Evolutionary conservation across 2,888 invertebrate species (phyloP).

Genomic region (Brenthis daphne): DNA sequence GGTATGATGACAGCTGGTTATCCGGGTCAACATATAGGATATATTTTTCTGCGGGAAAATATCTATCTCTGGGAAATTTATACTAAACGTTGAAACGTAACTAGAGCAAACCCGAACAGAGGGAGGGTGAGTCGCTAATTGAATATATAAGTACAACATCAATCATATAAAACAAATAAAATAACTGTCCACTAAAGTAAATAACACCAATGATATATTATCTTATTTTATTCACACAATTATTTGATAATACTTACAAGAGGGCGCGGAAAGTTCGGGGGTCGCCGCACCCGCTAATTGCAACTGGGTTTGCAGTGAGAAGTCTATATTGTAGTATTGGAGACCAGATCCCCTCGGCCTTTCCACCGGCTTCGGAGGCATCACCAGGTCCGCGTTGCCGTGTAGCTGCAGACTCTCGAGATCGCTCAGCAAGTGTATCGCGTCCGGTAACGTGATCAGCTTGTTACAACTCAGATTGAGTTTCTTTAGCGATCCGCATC

Average conservation of each 20-base stretch:
- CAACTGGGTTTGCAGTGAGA: slow-evolving; percentile 97
- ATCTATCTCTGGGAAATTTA: too few relatives aligned
- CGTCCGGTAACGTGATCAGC: slow-evolving; percentile 97
- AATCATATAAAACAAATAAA: too few relatives aligned
- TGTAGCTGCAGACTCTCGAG: slow-evolving; percentile 94
- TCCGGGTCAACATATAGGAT: too few relatives aligned
- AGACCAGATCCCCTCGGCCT: slow-evolving; percentile 89
- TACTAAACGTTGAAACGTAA: too few relatives aligned
- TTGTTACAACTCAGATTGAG: slow-evolving; percentile 96
- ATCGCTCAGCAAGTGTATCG: slow-evolving; percentile 96
- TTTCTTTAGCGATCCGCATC: slow-evolving; percentile 96
- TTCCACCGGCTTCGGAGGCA: slow-evolving; percentile 96
- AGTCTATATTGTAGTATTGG: slow-evolving; percentile 99
- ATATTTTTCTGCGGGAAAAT: too few relatives aligned
- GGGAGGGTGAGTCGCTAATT: too few relatives aligned
- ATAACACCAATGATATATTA: too few relatives aligned
- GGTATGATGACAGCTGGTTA: too few relatives aligned
- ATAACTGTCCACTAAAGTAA: too few relatives aligned
- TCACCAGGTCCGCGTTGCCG: slow-evolving; percentile 96
- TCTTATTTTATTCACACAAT: neutral
- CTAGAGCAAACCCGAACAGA: too few relatives aligned
- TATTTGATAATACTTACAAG: slow-evolving; percentile 75
- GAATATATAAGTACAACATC: too few relatives aligned
- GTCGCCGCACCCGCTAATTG: slow-evolving; percentile 94
- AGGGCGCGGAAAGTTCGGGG: slow-evolving; percentile 86